Conservation (phyloP, 1,140 invertebrate species). For the Aphelinus atriplicis region DNA sequence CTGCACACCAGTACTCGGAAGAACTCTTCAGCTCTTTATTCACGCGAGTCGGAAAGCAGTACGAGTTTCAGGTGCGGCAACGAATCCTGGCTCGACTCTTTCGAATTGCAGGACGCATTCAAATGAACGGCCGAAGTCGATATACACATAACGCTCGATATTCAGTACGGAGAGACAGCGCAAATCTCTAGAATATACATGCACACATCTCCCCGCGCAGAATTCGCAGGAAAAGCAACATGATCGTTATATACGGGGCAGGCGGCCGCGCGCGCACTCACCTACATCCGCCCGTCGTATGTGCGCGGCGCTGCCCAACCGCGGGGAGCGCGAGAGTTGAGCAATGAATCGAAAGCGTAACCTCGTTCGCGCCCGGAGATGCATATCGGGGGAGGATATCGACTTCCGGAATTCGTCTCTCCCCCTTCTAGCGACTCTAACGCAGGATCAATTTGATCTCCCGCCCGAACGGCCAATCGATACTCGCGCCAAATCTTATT, state of each 20-base stretch:
- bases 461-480: slow-evolving; percentile 25
- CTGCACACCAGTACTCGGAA: too few species aligned
- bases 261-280: not conserved
- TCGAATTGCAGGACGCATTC: too few species aligned
- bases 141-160: too few species aligned
- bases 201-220: not conserved
- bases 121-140: too few species aligned
- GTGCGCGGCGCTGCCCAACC: too few species aligned
- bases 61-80: too few species aligned
- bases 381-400: slow-evolving; percentile 2
- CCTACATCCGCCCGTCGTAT: not conserved
- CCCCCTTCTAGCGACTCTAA: not conserved
- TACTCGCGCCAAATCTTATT: slow-evolving; percentile 22
- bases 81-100: too few species aligned
- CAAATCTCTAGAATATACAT: not conserved
- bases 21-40: too few species aligned
- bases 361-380: slow-evolving; percentile 4
- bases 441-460: slow-evolving; percentile 24
- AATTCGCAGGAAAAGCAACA: not conserved
- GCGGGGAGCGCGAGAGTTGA: slow-evolving; percentile 6
- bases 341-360: slow-evolving; percentile 10
- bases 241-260: not conserved
- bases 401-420: not conserved
- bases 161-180: too few species aligned
- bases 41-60: too few species aligned